Evolutionary conservation across 2,888 invertebrate species (phyloP).

Genomic region (Ceriagrion tenellum): DNA sequence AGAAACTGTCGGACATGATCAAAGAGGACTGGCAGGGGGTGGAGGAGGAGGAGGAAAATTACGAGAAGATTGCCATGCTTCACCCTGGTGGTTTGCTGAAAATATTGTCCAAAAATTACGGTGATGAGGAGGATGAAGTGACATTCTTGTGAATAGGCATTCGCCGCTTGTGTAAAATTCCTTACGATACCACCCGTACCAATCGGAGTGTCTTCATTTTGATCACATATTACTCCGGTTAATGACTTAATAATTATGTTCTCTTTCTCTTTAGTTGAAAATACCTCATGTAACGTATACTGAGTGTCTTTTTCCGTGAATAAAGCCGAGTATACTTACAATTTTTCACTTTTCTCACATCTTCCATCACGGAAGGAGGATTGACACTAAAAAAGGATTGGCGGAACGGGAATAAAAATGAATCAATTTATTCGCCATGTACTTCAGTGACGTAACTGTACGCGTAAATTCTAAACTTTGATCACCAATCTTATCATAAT

Average conservation of each 20-base stretch:
- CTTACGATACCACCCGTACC: neutral
- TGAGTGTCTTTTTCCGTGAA: conserved; percentile 44
- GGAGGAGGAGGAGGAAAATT: neutral
- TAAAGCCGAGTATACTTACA: conserved; percentile 30
- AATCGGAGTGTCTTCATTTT: neutral
- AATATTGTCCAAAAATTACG: neutral
- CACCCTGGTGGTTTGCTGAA: neutral
- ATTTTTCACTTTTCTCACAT: neutral
- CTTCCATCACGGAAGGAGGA: too few relatives aligned
- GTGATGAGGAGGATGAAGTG: neutral
- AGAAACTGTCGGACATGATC: conserved; percentile 74
- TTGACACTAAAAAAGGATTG: too few relatives aligned
- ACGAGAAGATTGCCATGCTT: neutral
- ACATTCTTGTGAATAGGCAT: neutral
- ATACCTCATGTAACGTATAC: neutral
- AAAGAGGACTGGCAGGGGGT: conserved; percentile 57
- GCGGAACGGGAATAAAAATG: too few relatives aligned
- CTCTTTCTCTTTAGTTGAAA: neutral
- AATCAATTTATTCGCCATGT: too few relatives aligned
- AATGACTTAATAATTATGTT: neutral
- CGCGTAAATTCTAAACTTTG: too few relatives aligned
- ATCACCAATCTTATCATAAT: too few relatives aligned
- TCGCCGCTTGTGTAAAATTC: neutral
- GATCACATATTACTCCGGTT: neutral
- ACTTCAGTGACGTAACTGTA: too few relatives aligned